These are phyloP conservation scores for Hemibagrus wyckioides DNA, from an alignment of 2,113 vertebrate genomes.

Conservation along the genomic window DNA sequence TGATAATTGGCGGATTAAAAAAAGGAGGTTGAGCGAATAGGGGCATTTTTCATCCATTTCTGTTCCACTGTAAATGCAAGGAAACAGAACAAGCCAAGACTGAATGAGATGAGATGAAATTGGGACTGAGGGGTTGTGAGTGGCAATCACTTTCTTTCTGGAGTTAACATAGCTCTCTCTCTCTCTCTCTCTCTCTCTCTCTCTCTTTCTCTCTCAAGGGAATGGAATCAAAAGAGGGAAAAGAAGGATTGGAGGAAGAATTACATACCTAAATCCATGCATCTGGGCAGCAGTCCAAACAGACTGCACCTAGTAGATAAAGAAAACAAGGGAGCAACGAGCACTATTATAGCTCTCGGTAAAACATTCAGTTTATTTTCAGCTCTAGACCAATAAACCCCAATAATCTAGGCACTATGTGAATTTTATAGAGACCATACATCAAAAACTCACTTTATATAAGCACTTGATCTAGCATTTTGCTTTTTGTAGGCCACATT, in stretches of 20 bases:
- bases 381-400: constrained; percentile 35
- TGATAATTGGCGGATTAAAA: constrained; percentile 39
- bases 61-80: constrained; percentile 31
- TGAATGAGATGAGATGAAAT: constrained; percentile 36
- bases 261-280: constrained; percentile 65
- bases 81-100: constrained; percentile 7
- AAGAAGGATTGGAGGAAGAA: constrained; percentile 36
- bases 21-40: constrained; percentile 15
- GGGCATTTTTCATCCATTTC: constrained; percentile 31
- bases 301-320: constrained; percentile 64
- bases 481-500: background rate
- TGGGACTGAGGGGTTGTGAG: constrained; percentile 35
- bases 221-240: constrained; percentile 34
- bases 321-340: constrained; percentile 56
- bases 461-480: background rate
- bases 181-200: constrained; percentile 6
- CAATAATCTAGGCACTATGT: constrained; percentile 7
- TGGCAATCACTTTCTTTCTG: constrained; percentile 21
- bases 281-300: constrained; percentile 68
- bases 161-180: constrained; percentile 30
- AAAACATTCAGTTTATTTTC: constrained; percentile 54
- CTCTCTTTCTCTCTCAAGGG: constrained; percentile 18
- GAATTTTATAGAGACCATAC: constrained; percentile 6
- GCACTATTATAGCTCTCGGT: constrained; percentile 61
- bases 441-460: constrained; percentile 3